These are phyloP conservation scores for Buceros bicornis DNA, from an alignment of 2,797 vertebrate genomes.

Conservation along the genomic window DNA sequence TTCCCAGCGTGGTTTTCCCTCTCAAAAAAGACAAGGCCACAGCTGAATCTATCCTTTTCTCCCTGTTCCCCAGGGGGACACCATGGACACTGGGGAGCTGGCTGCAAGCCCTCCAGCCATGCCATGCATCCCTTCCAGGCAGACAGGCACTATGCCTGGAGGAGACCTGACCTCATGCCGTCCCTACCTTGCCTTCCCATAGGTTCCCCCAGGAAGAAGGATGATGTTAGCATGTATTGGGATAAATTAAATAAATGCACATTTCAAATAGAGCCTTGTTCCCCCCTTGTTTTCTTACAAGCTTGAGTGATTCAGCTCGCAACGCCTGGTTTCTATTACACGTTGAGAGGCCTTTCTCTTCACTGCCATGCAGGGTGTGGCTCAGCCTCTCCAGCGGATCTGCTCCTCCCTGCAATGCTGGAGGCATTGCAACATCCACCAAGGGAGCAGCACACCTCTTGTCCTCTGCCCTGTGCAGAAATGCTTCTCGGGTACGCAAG, in stretches of 20 bases:
- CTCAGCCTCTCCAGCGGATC: background rate
- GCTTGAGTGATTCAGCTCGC: background rate
- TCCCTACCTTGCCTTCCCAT: background rate
- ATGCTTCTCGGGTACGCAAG: background rate
- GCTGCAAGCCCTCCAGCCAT: background rate
- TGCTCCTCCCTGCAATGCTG: accelerated
- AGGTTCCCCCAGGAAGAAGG: background rate
- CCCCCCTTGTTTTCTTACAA: background rate
- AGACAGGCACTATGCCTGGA: background rate
- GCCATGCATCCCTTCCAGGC: background rate
- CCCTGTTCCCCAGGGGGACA: background rate
- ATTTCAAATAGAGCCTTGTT: accelerated
- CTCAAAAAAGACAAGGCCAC: background rate
- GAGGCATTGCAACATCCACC: background rate
- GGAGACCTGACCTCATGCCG: background rate
- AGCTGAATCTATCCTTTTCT: background rate
- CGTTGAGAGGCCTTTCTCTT: background rate
- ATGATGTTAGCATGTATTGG: background rate
- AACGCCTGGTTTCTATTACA: background rate
- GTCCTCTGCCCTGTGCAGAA: background rate
- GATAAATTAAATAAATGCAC: background rate
- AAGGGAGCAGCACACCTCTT: background rate
- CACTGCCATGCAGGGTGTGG: background rate
- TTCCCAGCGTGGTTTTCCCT: background rate
- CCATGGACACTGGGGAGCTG: accelerated